Percentiles rank a stretch among this genome's conserved stretches.
Conservation (phyloP, 2,113 vertebrate genomes). For the Pituophis catenifer region DNA sequence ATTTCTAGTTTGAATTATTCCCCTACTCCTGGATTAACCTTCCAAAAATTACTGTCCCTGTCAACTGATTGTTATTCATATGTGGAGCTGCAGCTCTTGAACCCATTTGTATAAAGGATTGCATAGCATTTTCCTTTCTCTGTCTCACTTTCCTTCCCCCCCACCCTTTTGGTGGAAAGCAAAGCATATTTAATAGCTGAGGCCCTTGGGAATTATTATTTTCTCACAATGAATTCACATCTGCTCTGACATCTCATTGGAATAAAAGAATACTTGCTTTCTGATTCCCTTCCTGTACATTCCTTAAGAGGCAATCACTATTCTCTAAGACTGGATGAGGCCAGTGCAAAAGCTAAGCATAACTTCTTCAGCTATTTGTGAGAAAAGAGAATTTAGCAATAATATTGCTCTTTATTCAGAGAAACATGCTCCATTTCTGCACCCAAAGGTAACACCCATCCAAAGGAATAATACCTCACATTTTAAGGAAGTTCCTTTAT, state of each 20-base stretch:
- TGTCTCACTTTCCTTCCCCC: neutral
- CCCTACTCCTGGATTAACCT: neutral
- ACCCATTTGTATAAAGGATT: neutral
- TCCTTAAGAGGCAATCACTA: neutral
- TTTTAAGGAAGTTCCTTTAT: neutral
- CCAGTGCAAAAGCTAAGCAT: neutral
- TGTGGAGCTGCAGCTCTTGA: neutral
- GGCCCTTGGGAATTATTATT: neutral
- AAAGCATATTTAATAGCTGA: neutral
- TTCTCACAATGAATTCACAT: neutral
- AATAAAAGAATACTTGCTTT: neutral
- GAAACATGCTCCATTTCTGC: neutral
- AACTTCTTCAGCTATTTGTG: neutral
- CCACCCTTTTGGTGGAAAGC: neutral
- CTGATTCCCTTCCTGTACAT: neutral
- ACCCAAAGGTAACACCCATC: neutral
- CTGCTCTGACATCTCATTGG: neutral
- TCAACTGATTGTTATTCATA: neutral
- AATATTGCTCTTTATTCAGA: neutral
- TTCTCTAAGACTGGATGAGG: neutral
- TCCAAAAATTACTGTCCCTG: neutral
- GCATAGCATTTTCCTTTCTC: neutral
- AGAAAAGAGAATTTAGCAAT: neutral
- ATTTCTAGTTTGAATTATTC: neutral
- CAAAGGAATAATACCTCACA: neutral